Conservation (phyloP, 2,113 vertebrate species). For the Tetrao urogallus region DNA sequence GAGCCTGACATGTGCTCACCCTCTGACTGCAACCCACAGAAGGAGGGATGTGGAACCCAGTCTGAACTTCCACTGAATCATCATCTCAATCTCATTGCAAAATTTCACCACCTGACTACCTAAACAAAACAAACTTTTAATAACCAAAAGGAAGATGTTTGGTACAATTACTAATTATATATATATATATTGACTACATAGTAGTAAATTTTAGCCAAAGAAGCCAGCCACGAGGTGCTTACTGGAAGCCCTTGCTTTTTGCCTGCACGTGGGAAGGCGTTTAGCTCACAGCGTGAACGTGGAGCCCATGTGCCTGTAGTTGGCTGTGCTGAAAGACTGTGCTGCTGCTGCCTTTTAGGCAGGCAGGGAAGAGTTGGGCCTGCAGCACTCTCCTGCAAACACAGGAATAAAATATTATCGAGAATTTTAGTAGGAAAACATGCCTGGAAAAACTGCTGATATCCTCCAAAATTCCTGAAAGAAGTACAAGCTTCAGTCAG, state of each 20-base stretch:
- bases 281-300: rapidly evolving
- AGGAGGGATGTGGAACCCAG: not conserved
- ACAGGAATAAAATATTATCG: not conserved
- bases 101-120: not conserved
- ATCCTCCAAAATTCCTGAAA: not conserved
- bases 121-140: not conserved
- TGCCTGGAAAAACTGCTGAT: not conserved
- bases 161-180: not conserved
- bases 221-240: not conserved
- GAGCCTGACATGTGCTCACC: not conserved
- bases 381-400: not conserved
- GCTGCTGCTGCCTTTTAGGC: not conserved
- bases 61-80: not conserved
- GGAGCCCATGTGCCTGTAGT: not conserved
- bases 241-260: not conserved
- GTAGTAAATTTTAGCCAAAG: not conserved
- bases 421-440: not conserved
- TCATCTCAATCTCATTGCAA: not conserved
- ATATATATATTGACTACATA: not conserved
- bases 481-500: not conserved
- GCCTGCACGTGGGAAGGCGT: not conserved
- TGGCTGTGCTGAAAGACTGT: not conserved
- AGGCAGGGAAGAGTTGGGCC: not conserved
- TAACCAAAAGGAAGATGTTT: not conserved
- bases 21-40: not conserved